A percentile compares a stretch with the other conserved stretches of the same genome.
Conservation (phyloP, 2,797 vertebrate species). For the Acanthurus leucopareius region DNA sequence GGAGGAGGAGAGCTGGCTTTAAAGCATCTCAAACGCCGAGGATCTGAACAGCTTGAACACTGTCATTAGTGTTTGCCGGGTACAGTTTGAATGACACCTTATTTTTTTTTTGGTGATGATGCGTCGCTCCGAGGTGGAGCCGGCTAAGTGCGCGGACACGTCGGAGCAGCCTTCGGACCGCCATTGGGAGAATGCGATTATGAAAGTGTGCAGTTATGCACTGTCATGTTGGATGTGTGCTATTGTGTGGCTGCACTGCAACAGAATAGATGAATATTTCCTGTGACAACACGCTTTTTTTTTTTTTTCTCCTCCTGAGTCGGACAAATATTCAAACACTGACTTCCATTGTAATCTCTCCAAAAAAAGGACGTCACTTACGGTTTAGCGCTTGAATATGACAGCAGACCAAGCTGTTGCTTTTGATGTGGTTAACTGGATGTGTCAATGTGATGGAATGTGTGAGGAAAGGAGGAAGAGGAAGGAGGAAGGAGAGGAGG, state of each 20-base stretch:
- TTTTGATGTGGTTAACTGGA: constrained; percentile 7
- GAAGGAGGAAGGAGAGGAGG: not conserved
- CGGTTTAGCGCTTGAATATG: constrained; percentile 25
- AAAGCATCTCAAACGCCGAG: constrained; percentile 36
- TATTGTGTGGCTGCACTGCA: constrained; percentile 41
- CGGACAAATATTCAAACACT: constrained; percentile 36
- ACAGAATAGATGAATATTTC: constrained; percentile 53
- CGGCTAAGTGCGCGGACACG: constrained; percentile 43
- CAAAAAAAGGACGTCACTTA: constrained; percentile 39
- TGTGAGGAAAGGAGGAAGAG: constrained; percentile 30
- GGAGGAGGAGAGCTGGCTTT: constrained; percentile 24
- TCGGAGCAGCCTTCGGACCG: constrained; percentile 39
- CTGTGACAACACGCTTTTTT: constrained; percentile 46
- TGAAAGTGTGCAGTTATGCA: constrained; percentile 59
- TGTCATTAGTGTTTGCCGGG: constrained; percentile 57
- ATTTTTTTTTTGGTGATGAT: constrained; percentile 56
- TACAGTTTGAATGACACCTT: constrained; percentile 58
- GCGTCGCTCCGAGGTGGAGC: constrained; percentile 47
- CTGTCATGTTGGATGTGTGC: constrained; percentile 61
- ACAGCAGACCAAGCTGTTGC: constrained; percentile 63
- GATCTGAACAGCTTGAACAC: constrained; percentile 62
- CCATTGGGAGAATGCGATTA: constrained; percentile 64
- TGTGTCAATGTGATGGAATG: constrained; percentile 19
- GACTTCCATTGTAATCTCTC: constrained; percentile 46
- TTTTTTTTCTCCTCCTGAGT: not conserved